Conservation (phyloP, 2,797 vertebrate genomes). For the Cirrhinus molitorella region DNA sequence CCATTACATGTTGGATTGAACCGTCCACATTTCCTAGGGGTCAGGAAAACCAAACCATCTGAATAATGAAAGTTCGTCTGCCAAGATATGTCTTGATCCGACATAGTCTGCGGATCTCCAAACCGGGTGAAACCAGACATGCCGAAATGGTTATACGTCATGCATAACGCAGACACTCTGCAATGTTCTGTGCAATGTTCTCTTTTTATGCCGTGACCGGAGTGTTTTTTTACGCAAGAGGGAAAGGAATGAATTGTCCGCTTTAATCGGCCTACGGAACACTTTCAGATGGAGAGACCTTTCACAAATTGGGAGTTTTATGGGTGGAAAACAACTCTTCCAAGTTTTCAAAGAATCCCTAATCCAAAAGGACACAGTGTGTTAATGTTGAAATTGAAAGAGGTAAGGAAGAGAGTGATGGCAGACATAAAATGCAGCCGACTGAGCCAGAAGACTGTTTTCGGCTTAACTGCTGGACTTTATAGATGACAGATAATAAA, state of each 20-base stretch:
- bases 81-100: conserved; percentile 47
- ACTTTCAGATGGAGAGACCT: conserved; percentile 64
- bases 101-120: conserved; percentile 54
- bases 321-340: conserved; percentile 74
- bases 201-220: conserved; percentile 65
- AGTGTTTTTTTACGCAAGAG: conserved; percentile 67
- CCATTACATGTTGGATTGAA: conserved; percentile 4
- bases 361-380: conserved; percentile 58
- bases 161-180: conserved; percentile 56
- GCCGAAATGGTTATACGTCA: conserved; percentile 56
- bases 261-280: conserved; percentile 67
- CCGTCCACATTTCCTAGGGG: background rate
- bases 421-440: conserved; percentile 56
- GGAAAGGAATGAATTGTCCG: conserved; percentile 69
- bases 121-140: conserved; percentile 66
- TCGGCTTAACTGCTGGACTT: conserved; percentile 54
- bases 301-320: conserved; percentile 68
- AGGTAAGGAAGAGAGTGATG: conserved; percentile 46
- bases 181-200: conserved; percentile 58
- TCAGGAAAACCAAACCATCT: conserved; percentile 37
- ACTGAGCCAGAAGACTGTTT: conserved; percentile 59
- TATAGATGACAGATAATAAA: conserved; percentile 70
- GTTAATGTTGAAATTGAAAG: conserved; percentile 52
- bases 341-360: conserved; percentile 69
- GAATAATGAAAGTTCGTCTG: conserved; percentile 33